Base-by-base conservation (phyloP, 2,113 vertebrate genomes). In the Rhipidura dahli region DNA sequence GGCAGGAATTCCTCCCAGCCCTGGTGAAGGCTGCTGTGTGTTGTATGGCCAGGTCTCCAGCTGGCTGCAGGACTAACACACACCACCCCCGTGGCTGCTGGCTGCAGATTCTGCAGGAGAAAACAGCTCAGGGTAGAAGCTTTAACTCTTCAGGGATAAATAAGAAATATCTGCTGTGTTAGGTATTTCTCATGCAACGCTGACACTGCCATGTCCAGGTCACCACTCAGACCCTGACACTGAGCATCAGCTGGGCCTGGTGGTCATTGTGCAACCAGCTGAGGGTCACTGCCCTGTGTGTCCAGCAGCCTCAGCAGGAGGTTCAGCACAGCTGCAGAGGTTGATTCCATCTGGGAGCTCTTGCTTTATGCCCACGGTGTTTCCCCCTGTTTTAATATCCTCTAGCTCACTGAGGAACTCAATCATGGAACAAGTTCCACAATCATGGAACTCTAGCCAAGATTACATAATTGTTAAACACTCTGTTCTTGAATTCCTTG, bases 241-340 rank as follows among this genome's bases (percentile, higher is more conserved):
- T 40, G 86, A 57, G n/a, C 66, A 44, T 51, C 70, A 45, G 33
- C 82, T 39, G 42, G 18, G 35, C 27, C n/a, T 40, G 53, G 44
- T 23, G 60, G 31, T 9, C 8, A 0, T 11, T 68, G 77, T 84
- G 76, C 81, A 64, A 15, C 7, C 51, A 39, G 3, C 33, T 7
- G 64, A 10, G 60, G 69, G 31, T 70, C 83, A 47, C 21, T 3
- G 8, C 10, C 50, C 71, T 0, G 0, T 59, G 0, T 50, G 57
- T n/a, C 60, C 81, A 72, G 40, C 80, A 60, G 50, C 39, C 61
- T 15, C 49, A 47, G 94, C 72, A 80, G 88, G 61, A 68, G 35
- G 47, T 15, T 40, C 83, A 68, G 73, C 39, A 39, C 71, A 88
- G 65, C 50, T 69, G 23, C 23, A 45, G 40, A 69, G 53, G 18